These are phyloP conservation scores for Pachycephus smyrnensis DNA, from an alignment of 2,888 invertebrate genomes.

Conservation along the genomic window DNA sequence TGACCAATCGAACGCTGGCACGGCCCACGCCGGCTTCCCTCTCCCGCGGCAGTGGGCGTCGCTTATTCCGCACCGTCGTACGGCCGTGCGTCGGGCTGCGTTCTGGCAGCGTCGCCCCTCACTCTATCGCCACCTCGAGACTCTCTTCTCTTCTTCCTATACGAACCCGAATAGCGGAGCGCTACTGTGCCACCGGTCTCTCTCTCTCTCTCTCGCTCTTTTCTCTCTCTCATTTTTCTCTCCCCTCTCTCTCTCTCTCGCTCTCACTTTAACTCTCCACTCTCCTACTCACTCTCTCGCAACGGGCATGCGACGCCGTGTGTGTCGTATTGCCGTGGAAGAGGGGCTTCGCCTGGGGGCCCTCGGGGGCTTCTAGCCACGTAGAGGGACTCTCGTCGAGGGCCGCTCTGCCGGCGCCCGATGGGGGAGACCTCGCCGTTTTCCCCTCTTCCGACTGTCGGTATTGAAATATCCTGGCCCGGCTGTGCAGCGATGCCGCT, in stretches of 20 bases:
- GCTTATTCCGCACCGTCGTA: constrained; percentile 14
- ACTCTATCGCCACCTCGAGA: constrained; percentile 13
- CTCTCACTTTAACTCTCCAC: not conserved
- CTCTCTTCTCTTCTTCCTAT: constrained; percentile 19
- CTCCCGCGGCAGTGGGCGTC: constrained; percentile 44
- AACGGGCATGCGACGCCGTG: constrained; percentile 18
- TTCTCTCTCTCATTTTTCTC: constrained; percentile 19
- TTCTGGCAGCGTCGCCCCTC: constrained; percentile 10
- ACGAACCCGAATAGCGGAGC: constrained; percentile 49
- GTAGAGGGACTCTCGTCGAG: too few species aligned
- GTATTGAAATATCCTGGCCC: constrained; percentile 59
- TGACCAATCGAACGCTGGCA: constrained; percentile 48
- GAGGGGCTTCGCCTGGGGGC: constrained; percentile 19
- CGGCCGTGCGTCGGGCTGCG: constrained; percentile 1
- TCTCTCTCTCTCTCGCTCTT: constrained; percentile 17
- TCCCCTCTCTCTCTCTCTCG: constrained; percentile 13
- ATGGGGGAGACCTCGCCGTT: constrained; percentile 21
- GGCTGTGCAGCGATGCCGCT: constrained; percentile 57
- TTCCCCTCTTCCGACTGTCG: constrained; percentile 35
- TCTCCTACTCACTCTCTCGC: constrained; percentile 16
- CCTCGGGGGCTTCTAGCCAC: constrained; percentile 20
- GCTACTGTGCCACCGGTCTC: constrained; percentile 29
- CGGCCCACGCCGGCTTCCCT: constrained; percentile 51
- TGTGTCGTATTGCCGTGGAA: constrained; percentile 15
- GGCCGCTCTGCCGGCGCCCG: too few species aligned